These are phyloP conservation scores for Saccostrea cuccullata DNA, from an alignment of 1,140 invertebrate genomes.

Conservation along the genomic window DNA sequence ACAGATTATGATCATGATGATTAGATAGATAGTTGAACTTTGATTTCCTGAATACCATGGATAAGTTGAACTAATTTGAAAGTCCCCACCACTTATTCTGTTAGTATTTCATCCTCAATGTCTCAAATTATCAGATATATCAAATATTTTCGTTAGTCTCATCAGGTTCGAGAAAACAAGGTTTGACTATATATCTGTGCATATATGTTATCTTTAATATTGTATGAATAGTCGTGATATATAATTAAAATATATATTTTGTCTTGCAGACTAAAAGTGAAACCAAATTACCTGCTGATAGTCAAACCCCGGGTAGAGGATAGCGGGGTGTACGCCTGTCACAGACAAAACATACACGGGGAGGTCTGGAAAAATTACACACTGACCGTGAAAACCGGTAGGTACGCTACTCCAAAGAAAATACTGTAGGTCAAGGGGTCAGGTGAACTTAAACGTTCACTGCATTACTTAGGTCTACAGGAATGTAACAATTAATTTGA, in stretches of 20 bases:
- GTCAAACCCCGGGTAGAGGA: background rate
- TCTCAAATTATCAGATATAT: too few relatives aligned
- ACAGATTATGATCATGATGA: too few relatives aligned
- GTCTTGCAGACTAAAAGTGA: background rate
- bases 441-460: too few relatives aligned
- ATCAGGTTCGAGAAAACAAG: too few relatives aligned
- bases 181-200: background rate
- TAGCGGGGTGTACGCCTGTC: background rate
- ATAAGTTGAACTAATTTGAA: too few relatives aligned
- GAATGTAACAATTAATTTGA: background rate
- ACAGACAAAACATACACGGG: background rate
- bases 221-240: background rate
- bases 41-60: too few relatives aligned
- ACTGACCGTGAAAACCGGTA: background rate
- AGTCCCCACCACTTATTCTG: too few relatives aligned
- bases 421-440: background rate
- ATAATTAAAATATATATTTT: background rate
- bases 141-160: too few relatives aligned
- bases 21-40: too few relatives aligned
- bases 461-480: background rate
- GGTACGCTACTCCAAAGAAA: background rate
- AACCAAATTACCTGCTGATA: background rate
- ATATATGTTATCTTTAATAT: background rate
- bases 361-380: slow-evolving; percentile 21
- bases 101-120: too few relatives aligned